Conservation (phyloP, 2,888 invertebrate species). For the Aspidiotus destructor region DNA sequence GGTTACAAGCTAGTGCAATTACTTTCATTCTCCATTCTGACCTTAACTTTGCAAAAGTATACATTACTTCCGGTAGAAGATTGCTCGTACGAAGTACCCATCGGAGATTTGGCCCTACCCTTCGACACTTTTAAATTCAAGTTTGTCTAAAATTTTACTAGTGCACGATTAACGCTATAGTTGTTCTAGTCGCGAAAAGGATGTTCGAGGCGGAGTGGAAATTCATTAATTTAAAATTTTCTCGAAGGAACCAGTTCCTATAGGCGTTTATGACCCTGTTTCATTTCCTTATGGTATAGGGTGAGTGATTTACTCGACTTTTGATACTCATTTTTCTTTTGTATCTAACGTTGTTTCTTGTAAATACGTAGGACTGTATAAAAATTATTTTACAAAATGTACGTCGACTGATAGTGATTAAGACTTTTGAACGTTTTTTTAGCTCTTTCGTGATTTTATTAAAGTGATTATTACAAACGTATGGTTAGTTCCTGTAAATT, state of each 20-base stretch:
- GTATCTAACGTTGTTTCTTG: too few species aligned
- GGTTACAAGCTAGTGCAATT: constrained; percentile 58
- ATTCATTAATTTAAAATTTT: too few species aligned
- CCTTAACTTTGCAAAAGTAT: constrained; percentile 49
- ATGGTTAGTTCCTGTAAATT: too few species aligned
- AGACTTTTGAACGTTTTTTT: constrained; percentile 4
- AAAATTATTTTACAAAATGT: too few species aligned
- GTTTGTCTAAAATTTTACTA: constrained; percentile 40
- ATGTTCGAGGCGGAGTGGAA: too few species aligned
- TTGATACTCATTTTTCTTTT: too few species aligned
- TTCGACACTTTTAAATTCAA: constrained; percentile 46
- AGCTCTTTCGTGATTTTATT: background rate
- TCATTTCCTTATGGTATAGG: too few species aligned
- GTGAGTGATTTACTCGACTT: too few species aligned
- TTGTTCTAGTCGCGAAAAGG: constrained; percentile 5
- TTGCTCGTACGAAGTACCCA: constrained; percentile 46
- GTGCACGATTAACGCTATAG: background rate
- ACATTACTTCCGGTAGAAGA: constrained; percentile 45
- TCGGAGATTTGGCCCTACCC: constrained; percentile 50
- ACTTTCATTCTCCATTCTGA: constrained; percentile 48
- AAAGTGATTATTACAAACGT: background rate
- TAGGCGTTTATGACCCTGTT: too few species aligned
- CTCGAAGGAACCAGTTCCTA: too few species aligned
- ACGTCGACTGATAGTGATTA: background rate
- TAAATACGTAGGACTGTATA: too few species aligned